Conservation (phyloP, 2,113 vertebrate species). For the Misgurnus anguillicaudatus region DNA sequence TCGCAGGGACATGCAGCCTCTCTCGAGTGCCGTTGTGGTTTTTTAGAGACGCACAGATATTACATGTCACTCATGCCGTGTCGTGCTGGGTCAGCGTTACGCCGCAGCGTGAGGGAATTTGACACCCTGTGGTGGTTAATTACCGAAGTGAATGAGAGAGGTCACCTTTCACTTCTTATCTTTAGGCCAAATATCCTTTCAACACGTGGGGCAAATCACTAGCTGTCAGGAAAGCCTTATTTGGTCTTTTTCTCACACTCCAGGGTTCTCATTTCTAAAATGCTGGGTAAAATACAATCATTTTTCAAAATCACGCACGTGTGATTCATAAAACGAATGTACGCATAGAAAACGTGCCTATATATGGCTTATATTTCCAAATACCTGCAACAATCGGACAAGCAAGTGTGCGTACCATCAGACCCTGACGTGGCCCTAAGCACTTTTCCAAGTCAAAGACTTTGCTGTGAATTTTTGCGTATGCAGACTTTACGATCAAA, state of each 20-base stretch:
- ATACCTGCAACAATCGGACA: no score
- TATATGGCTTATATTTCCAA: no score
- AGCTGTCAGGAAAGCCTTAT: slow-evolving; percentile 23
- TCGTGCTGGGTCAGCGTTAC: slow-evolving; percentile 3
- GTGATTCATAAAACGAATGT: no score
- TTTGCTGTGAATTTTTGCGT: no score
- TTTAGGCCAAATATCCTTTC: slow-evolving; percentile 26
- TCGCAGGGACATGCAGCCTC: slow-evolving; percentile 48
- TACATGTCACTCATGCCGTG: slow-evolving; percentile 37
- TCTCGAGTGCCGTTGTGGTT: slow-evolving; percentile 46
- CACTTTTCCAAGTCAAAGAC: no score
- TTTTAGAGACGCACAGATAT: slow-evolving; percentile 41
- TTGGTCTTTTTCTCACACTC: not conserved
- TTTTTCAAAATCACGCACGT: no score
- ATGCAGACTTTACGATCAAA: no score
- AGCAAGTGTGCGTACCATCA: no score
- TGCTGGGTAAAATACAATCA: no score
- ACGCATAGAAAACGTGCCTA: no score
- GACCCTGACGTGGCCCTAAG: no score
- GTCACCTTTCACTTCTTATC: slow-evolving; percentile 34
- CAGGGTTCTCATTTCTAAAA: no score
- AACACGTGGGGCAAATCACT: slow-evolving; percentile 1
- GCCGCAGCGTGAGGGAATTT: not conserved
- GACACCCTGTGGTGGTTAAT: slow-evolving; percentile 39
- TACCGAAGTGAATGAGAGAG: slow-evolving; percentile 21